Percentiles rank a stretch among this genome's conserved stretches.
Conservation (phyloP, 2,113 vertebrate species). For the Callithrix jacchus region DNA sequence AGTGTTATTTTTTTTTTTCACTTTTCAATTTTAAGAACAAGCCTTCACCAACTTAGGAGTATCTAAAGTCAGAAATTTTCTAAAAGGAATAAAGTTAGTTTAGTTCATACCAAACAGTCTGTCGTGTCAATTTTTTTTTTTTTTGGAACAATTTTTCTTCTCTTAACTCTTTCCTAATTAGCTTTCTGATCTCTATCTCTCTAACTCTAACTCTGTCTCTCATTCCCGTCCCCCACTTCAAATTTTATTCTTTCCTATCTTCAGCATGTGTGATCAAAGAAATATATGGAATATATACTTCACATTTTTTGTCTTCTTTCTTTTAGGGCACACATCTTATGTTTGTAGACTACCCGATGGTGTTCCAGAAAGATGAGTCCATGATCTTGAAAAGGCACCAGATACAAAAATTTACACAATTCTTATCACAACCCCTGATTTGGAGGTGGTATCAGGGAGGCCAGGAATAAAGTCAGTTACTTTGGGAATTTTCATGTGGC, state of each 20-base stretch:
- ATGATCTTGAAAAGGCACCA: not conserved
- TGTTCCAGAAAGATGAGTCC: not conserved
- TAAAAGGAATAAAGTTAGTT: not conserved
- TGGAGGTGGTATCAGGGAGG: not conserved
- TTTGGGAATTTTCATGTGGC: not conserved
- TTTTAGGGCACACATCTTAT: not conserved
- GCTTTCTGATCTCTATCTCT: not conserved
- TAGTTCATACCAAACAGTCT: not conserved
- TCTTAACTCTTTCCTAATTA: not conserved
- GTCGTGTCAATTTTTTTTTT: slow-evolving; percentile 5
- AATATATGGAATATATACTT: not conserved
- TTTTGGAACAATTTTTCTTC: not conserved
- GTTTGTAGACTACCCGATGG: not conserved
- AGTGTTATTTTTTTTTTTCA: not conserved
- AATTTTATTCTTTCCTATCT: not conserved
- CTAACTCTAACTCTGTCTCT: not conserved
- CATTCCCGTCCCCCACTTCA: accelerated
- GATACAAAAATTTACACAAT: not conserved
- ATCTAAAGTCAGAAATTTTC: slow-evolving; percentile 22
- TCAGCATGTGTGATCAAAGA: not conserved
- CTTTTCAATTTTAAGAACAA: slow-evolving; percentile 24
- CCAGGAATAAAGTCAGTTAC: not conserved
- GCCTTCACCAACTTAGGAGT: not conserved
- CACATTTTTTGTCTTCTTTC: not conserved
- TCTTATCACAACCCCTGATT: not conserved